Conservation (phyloP, 64 coral and sea anemone species). For the Dendronephthya gigantea region DNA sequence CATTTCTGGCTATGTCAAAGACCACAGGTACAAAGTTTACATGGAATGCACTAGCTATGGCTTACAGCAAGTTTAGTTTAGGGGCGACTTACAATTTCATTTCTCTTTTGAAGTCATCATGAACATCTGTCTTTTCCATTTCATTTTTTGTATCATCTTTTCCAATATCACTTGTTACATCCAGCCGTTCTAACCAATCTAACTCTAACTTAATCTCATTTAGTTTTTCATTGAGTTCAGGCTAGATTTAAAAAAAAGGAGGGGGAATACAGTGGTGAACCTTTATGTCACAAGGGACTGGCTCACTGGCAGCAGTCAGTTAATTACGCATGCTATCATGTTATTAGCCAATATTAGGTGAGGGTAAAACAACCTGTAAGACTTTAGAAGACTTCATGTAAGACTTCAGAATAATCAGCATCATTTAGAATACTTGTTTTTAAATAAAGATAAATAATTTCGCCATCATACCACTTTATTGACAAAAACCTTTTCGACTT, state of each 20-base stretch:
- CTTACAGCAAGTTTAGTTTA: too few species aligned
- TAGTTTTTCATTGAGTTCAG: slow-evolving; percentile 69
- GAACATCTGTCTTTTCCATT: slow-evolving; percentile 41
- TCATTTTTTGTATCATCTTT: slow-evolving; percentile 33
- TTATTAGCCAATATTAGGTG: too few species aligned
- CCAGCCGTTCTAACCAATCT: slow-evolving; percentile 93
- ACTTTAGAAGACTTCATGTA: too few species aligned
- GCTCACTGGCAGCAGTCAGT: too few species aligned
- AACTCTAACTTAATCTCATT: slow-evolving; percentile 53
- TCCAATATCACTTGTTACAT: slow-evolving; percentile 35
- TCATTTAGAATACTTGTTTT: not conserved
- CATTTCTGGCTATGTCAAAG: too few species aligned
- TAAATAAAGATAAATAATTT: not conserved
- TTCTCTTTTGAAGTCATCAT: slow-evolving; percentile 97
- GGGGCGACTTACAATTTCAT: slow-evolving; percentile 68
- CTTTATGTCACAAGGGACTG: too few species aligned
- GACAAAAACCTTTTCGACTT: not conserved
- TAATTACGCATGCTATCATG: too few species aligned
- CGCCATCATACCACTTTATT: not conserved
- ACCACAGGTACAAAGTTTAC: not conserved
- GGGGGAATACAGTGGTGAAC: too few species aligned
- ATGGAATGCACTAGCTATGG: not conserved
- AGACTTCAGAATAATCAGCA: too few species aligned
- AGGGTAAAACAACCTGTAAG: too few species aligned
- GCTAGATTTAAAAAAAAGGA: slow-evolving; percentile 14